These are phyloP conservation scores for Trididemnum nubilum DNA, from an alignment of 23 tunicate genomes.

Conservation along the genomic window DNA sequence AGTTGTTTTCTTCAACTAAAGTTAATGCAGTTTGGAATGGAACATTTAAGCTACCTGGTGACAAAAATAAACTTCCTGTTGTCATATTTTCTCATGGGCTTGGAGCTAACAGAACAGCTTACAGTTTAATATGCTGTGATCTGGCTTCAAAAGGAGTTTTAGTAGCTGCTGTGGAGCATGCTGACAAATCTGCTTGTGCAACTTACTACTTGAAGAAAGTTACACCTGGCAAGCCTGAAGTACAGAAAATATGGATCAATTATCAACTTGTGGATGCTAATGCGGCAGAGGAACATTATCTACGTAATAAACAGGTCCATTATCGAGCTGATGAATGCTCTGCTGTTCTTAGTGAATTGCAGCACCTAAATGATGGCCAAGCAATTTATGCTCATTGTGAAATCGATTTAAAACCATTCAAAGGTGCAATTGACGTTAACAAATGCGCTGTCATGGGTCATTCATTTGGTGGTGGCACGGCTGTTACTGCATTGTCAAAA, in stretches of 20 bases:
- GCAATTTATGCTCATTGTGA: slow-evolving; percentile 18
- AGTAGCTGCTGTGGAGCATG: slow-evolving; percentile 85
- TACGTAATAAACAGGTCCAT: slow-evolving; percentile 63
- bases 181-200: slow-evolving; percentile 69
- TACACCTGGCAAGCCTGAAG: not conserved
- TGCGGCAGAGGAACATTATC: slow-evolving; percentile 37
- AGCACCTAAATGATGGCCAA: slow-evolving; percentile 54
- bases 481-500: slow-evolving; percentile 47
- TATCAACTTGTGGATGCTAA: slow-evolving; percentile 8
- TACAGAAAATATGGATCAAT: slow-evolving; percentile 30
- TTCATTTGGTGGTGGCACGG: slow-evolving; percentile 82
- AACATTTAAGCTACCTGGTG: slow-evolving; percentile 31
- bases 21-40: slow-evolving; percentile 52
- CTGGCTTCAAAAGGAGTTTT: slow-evolving; percentile 76
- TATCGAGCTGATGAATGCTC: slow-evolving; percentile 61
- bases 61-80: slow-evolving; percentile 44
- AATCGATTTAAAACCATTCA: slow-evolving; percentile 41
- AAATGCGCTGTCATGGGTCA: slow-evolving; percentile 83
- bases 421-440: slow-evolving; percentile 42
- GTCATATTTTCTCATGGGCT: slow-evolving; percentile 72
- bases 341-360: slow-evolving; percentile 26
- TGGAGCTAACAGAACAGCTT: slow-evolving; percentile 44
- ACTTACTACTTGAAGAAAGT: slow-evolving; percentile 45
- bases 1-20: slow-evolving; percentile 21
- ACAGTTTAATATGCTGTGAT: slow-evolving; percentile 48